These are phyloP conservation scores for Pangasianodon hypophthalmus DNA, from an alignment of 2,113 vertebrate species.

Conservation along the genomic window DNA sequence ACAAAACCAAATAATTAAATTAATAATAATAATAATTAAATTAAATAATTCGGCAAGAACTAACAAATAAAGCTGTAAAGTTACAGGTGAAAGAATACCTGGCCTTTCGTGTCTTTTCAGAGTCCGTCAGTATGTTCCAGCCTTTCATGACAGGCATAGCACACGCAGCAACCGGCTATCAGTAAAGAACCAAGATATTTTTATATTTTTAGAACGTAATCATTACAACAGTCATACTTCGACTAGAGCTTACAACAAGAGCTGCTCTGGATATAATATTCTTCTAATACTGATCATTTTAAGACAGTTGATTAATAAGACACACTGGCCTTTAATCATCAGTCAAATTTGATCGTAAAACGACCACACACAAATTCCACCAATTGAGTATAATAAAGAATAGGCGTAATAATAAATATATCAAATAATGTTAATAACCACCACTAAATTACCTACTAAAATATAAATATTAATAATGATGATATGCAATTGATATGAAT, in stretches of 20 bases:
- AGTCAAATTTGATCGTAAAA: not conserved
- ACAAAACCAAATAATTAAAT: slow-evolving; percentile 22
- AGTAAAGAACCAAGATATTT: slow-evolving; percentile 4
- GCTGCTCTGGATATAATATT: not conserved
- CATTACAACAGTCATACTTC: not conserved
- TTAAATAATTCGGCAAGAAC: not conserved
- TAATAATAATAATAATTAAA: no score
- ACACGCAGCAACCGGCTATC: slow-evolving; percentile 92
- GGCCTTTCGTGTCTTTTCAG: slow-evolving; percentile 80
- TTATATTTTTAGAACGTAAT: slow-evolving; percentile 18
- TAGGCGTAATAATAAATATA: not conserved
- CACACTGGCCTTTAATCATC: no score
- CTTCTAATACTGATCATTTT: not conserved
- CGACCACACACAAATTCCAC: not conserved
- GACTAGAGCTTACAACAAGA: not conserved
- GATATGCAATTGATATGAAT: not conserved
- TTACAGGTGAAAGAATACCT: slow-evolving; percentile 70
- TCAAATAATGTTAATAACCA: not conserved
- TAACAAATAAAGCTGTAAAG: not conserved
- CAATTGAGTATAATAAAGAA: not conserved
- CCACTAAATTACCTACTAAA: not conserved
- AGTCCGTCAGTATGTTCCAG: slow-evolving; percentile 95
- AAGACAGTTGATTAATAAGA: not conserved
- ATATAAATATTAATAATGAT: not conserved
- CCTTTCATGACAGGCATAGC: slow-evolving; percentile 98